Conservation (phyloP, 2,113 vertebrate species). For the Tringa solitaria region DNA sequence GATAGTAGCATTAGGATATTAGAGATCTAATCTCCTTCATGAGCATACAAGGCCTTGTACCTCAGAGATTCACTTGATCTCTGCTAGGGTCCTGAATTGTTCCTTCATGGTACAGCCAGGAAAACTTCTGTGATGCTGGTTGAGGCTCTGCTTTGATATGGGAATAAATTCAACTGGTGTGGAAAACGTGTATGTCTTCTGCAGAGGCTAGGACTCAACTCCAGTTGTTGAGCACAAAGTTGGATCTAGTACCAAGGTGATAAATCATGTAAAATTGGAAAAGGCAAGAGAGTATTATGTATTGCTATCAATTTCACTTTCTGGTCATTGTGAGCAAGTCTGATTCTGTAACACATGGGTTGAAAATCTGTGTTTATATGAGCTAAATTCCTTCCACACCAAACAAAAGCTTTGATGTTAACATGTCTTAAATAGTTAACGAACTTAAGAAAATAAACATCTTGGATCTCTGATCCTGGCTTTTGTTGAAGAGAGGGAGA, state of each 20-base stretch:
- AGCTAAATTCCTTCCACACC: not conserved
- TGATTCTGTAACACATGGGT: not conserved
- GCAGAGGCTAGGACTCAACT: not conserved
- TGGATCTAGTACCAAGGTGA: not conserved
- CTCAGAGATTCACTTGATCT: not conserved
- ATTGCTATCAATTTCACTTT: not conserved
- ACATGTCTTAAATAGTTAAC: not conserved
- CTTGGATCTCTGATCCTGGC: not conserved
- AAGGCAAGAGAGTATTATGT: not conserved
- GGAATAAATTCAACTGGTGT: not conserved
- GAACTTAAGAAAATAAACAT: not conserved
- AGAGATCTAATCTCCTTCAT: not conserved
- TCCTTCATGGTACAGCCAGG: not conserved
- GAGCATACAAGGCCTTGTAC: not conserved
- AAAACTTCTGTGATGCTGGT: not conserved
- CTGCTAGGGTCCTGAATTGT: accelerated
- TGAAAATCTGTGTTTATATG: not conserved
- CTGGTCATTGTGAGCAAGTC: not conserved
- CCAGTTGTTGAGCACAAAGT: not conserved
- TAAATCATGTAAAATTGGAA: not conserved
- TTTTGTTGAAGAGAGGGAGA: not conserved
- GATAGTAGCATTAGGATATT: too few species aligned
- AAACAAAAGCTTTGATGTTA: not conserved
- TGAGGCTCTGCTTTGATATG: not conserved
- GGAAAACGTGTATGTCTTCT: not conserved